Percentiles rank a stretch among this genome's conserved stretches.
Evolutionary conservation across 1,140 invertebrate genomes (phyloP).

Genomic region (Drosophila obscura): DNA sequence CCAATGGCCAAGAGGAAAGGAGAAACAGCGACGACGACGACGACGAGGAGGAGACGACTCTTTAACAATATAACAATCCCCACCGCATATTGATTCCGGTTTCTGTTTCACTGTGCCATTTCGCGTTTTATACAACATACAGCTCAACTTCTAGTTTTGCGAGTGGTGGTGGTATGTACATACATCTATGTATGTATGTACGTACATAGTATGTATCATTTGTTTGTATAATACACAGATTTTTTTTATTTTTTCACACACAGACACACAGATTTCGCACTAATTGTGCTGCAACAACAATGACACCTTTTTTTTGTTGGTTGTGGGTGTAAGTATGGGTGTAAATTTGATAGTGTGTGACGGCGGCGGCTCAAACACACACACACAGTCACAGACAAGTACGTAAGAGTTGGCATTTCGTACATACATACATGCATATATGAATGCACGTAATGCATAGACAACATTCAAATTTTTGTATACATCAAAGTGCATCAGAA

Average conservation of each 20-base stretch:
- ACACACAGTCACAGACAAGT: conserved; percentile 16
- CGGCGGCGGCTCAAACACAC: conserved; percentile 18
- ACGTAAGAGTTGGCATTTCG: conserved; percentile 53
- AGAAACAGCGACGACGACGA: too few relatives aligned
- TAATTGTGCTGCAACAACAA: conserved; percentile 36
- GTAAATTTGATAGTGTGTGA: conserved; percentile 3
- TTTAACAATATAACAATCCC: conserved; percentile 30
- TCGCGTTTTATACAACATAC: conserved; percentile 29
- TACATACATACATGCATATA: conserved; percentile 14
- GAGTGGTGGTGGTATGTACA: not conserved
- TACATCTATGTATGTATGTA: conserved; percentile 2
- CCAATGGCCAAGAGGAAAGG: too few relatives aligned
- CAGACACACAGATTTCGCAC: conserved; percentile 52
- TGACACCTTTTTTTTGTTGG: conserved; percentile 17
- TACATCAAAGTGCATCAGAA: conserved; percentile 33
- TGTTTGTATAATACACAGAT: conserved; percentile 53
- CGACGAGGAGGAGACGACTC: too few relatives aligned
- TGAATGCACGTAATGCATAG: conserved; percentile 24
- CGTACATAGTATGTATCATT: conserved; percentile 21
- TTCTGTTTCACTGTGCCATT: conserved; percentile 60
- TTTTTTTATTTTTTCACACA: conserved; percentile 45
- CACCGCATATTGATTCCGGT: conserved; percentile 39
- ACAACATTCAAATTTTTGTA: conserved; percentile 1
- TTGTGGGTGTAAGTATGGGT: conserved; percentile 15
- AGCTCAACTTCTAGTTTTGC: too few relatives aligned